Evolutionary conservation across 1,140 invertebrate species (phyloP).

Genomic region (Trachelipus rathkii): DNA sequence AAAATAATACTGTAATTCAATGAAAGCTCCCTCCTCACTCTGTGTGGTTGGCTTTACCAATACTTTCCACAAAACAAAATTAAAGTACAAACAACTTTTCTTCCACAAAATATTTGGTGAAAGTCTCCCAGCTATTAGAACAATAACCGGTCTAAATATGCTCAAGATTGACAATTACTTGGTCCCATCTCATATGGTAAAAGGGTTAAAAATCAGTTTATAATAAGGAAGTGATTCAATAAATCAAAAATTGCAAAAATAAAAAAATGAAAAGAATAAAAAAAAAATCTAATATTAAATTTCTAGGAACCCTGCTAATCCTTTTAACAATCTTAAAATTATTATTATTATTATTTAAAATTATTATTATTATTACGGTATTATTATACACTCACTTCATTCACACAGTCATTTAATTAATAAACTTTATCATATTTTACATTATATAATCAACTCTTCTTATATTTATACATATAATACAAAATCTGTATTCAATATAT

Average conservation of each 20-base stretch:
- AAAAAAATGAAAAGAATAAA: background rate
- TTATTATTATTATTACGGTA: no score
- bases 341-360: background rate
- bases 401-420: background rate
- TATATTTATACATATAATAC: background rate
- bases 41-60: no score
- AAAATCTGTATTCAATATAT: background rate
- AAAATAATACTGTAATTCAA: no score
- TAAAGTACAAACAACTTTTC: no score
- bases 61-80: no score
- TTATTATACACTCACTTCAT: constrained; percentile 1
- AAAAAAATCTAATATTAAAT: background rate
- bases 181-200: no score
- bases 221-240: background rate
- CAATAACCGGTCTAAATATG: no score
- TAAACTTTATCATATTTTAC: background rate
- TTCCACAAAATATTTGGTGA: no score
- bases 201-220: no score
- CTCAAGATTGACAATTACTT: no score
- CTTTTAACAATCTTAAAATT: constrained; percentile 2
- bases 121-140: no score
- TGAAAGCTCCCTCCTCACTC: no score
- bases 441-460: background rate
- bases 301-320: constrained; percentile 9
- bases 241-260: background rate